Evolutionary conservation across 2,797 vertebrate species (phyloP).

Genomic region (Antennarius maculatus): DNA sequence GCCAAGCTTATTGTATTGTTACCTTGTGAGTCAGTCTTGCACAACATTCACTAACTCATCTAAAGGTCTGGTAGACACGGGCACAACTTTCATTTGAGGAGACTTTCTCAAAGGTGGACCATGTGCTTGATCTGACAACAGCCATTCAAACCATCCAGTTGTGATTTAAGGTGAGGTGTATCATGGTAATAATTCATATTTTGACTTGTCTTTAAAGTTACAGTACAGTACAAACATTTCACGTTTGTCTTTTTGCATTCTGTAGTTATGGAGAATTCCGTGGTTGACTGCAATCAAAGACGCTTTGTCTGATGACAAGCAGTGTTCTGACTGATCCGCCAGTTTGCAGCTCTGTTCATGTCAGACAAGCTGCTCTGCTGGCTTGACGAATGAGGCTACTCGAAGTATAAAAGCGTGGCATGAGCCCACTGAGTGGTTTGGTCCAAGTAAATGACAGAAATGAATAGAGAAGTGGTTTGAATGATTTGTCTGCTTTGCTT

Average conservation of each 20-base stretch:
- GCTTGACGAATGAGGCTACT: slow-evolving; percentile 19
- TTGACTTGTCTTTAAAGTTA: not conserved
- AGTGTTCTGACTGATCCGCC: slow-evolving; percentile 29
- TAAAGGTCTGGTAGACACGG: not conserved
- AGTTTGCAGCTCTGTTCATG: slow-evolving; percentile 18
- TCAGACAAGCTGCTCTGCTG: slow-evolving; percentile 5
- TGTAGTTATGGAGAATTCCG: slow-evolving; percentile 43
- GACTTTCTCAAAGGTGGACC: slow-evolving; percentile 2
- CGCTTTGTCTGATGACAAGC: slow-evolving; percentile 15
- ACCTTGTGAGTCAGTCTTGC: slow-evolving; percentile 11
- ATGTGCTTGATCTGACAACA: slow-evolving; percentile 6
- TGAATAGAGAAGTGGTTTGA: not conserved
- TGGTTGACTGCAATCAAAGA: slow-evolving; percentile 26
- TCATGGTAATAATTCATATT: not conserved
- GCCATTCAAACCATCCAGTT: slow-evolving; percentile 3
- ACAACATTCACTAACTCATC: not conserved
- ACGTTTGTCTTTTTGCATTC: slow-evolving; percentile 65
- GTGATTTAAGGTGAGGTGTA: slow-evolving; percentile 17
- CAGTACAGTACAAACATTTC: slow-evolving; percentile 7
- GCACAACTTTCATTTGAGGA: slow-evolving; percentile 17
- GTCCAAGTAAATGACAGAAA: not conserved
- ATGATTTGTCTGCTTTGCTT: slow-evolving; percentile 9
- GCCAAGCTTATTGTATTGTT: not conserved
- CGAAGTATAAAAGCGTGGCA: slow-evolving; percentile 3
- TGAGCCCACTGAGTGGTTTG: slow-evolving; percentile 10